Conservation (phyloP, 2,797 vertebrate species). For the Tokudaia tokunoshimensis region DNA sequence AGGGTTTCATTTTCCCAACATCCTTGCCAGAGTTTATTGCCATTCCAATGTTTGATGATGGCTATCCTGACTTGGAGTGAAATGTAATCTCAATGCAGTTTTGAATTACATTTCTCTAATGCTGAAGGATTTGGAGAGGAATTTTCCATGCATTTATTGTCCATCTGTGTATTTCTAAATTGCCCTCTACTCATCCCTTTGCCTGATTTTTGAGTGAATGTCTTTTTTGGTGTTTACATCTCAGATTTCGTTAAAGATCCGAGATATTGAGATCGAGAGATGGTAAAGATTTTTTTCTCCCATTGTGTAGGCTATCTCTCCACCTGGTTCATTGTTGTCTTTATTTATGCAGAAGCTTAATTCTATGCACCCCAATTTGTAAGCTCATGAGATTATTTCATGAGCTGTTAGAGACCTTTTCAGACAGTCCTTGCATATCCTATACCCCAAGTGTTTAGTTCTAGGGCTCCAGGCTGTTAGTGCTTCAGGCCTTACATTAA, state of each 20-base stretch:
- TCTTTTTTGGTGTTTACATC: background rate
- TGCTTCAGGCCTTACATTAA: background rate
- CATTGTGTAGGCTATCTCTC: background rate
- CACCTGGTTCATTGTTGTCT: background rate
- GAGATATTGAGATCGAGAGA: background rate
- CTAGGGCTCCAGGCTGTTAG: background rate
- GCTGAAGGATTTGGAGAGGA: background rate
- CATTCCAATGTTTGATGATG: background rate
- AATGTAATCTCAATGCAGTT: background rate
- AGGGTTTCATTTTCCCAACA: background rate
- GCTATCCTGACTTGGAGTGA: background rate
- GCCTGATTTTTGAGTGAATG: background rate
- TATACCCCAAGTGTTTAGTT: background rate
- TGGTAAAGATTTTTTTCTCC: too few species aligned
- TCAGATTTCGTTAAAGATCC: background rate
- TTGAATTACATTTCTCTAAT: background rate
- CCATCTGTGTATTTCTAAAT: background rate
- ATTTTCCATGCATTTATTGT: background rate
- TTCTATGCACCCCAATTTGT: background rate
- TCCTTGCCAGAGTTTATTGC: background rate
- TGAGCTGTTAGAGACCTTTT: background rate
- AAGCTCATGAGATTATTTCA: background rate
- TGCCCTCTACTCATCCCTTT: background rate
- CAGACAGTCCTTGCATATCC: too few species aligned
- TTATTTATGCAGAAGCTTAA: background rate